These are phyloP conservation scores for Spilosoma lubricipeda DNA, from an alignment of 2,888 invertebrate species.

Conservation along the genomic window DNA sequence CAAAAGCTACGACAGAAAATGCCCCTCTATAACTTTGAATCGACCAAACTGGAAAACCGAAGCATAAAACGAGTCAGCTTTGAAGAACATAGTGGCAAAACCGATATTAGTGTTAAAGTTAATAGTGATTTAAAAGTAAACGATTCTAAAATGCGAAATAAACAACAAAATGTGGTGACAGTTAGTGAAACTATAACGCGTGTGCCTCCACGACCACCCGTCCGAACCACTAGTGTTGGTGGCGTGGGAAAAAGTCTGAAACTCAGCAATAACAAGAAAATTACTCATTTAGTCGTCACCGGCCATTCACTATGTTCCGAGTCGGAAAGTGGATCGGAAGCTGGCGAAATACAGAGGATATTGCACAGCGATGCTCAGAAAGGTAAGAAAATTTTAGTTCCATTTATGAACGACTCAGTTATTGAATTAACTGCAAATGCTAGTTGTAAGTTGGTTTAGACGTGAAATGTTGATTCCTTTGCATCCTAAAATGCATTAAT, in stretches of 20 bases:
- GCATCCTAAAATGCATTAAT: accelerated
- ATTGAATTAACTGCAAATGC: background rate
- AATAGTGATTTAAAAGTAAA: conserved; percentile 48
- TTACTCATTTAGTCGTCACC: conserved; percentile 44
- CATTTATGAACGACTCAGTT: background rate
- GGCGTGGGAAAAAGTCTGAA: conserved; percentile 50
- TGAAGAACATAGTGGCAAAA: conserved; percentile 59
- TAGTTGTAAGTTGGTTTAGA: background rate
- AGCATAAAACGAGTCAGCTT: conserved; percentile 70
- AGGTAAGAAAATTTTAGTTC: conserved; percentile 55
- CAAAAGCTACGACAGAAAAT: conserved; percentile 62
- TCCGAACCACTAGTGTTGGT: conserved; percentile 74
- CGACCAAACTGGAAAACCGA: conserved; percentile 53
- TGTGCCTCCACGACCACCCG: conserved; percentile 71
- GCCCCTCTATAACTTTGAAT: conserved; percentile 57
- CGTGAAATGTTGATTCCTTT: background rate
- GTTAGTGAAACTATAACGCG: conserved; percentile 49
- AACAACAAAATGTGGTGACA: conserved; percentile 41
- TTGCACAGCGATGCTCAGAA: conserved; percentile 69
- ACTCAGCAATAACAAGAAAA: conserved; percentile 57
- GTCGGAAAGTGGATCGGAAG: conserved; percentile 91
- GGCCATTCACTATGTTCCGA: conserved; percentile 80
- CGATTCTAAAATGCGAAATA: conserved; percentile 44
- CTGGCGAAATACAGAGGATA: conserved; percentile 90
- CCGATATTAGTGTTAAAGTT: conserved; percentile 39